Evolutionary conservation across 1,140 invertebrate genomes (phyloP).

Genomic region (Hyles euphorbiae): DNA sequence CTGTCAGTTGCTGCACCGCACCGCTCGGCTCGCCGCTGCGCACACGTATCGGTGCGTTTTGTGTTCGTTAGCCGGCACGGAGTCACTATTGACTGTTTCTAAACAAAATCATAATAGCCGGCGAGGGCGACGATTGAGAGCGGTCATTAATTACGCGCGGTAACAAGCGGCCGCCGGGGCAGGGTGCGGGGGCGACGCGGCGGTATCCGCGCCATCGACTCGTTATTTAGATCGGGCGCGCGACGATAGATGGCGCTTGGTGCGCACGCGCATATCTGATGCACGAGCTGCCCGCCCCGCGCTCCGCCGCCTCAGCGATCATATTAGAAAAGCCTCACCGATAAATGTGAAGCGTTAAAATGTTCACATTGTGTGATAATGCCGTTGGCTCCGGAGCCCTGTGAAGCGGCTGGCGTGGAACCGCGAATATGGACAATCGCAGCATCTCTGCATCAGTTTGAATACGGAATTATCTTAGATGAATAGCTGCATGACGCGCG

Average conservation of each 20-base stretch:
- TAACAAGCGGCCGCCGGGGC: conserved; percentile 54
- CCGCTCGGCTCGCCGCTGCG: too few relatives aligned
- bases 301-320: conserved; percentile 9
- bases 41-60: conserved; percentile 13
- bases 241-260: conserved; percentile 56
- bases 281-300: conserved; percentile 36
- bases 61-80: conserved; percentile 2
- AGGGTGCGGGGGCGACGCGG: conserved; percentile 24
- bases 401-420: too few relatives aligned
- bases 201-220: conserved; percentile 55
- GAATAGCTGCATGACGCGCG: too few relatives aligned
- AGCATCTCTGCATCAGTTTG: too few relatives aligned
- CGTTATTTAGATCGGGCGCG: conserved; percentile 56
- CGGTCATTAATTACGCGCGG: conserved; percentile 58
- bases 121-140: conserved; percentile 46
- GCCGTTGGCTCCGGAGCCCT: neutral
- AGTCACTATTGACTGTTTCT: neutral
- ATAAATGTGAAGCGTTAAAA: neutral
- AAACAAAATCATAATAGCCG: conserved; percentile 57
- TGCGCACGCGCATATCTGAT: conserved; percentile 47
- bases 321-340: neutral
- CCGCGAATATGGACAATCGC: too few relatives aligned
- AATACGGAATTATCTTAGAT: too few relatives aligned
- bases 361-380: neutral
- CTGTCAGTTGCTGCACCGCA: conserved; percentile 22